Percentiles rank a stretch among this genome's conserved stretches.
Evolutionary conservation across 2,113 vertebrate species (phyloP).

Genomic region (Aphelocoma coerulescens): DNA sequence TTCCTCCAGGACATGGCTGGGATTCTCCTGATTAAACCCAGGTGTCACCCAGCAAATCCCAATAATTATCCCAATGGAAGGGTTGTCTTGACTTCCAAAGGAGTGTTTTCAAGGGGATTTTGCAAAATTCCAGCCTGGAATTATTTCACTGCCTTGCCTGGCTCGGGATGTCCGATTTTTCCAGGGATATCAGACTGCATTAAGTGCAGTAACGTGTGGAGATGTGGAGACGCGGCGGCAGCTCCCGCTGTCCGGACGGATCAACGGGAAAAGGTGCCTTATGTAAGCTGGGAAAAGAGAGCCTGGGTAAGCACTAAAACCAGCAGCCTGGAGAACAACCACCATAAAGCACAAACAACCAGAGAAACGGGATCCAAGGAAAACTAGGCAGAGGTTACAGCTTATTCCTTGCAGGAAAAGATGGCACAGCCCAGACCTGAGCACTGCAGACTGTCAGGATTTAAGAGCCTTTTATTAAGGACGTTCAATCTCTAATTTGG

Average conservation of each 20-base stretch:
- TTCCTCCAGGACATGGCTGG: neutral
- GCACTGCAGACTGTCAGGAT: neutral
- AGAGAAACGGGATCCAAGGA: neutral
- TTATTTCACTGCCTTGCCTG: neutral
- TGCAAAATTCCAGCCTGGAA: neutral
- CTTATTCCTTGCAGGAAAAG: neutral
- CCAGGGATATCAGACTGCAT: neutral
- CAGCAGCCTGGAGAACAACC: accelerated
- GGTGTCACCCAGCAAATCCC: neutral
- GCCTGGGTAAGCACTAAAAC: neutral
- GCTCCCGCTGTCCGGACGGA: accelerated
- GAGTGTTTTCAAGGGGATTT: accelerated
- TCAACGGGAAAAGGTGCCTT: neutral
- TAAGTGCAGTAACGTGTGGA: neutral
- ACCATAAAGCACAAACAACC: neutral
- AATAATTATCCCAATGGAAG: neutral
- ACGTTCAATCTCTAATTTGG: neutral
- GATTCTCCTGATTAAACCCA: neutral
- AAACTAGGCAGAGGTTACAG: neutral
- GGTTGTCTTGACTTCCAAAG: neutral
- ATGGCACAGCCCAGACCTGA: neutral
- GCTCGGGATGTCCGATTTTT: neutral
- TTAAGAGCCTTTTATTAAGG: neutral
- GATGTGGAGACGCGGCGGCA: neutral
- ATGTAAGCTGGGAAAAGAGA: neutral